These are phyloP conservation scores for Sarcophaga carnaria DNA, from an alignment of 2,888 invertebrate species.

Conservation along the genomic window DNA sequence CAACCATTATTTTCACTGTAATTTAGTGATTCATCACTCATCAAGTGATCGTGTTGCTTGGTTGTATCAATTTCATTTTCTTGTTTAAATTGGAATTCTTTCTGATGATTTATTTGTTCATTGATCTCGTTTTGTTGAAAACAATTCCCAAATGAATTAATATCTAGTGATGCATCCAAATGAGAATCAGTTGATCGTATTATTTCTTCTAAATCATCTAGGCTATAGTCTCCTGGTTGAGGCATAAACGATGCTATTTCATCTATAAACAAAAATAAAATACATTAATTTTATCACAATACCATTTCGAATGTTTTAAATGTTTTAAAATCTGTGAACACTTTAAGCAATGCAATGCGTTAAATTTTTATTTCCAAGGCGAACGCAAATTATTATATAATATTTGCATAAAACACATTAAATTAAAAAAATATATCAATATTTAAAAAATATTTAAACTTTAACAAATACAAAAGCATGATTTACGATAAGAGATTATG, in stretches of 20 bases:
- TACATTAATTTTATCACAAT: background rate
- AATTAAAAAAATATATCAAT: background rate
- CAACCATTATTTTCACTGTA: conserved; percentile 59
- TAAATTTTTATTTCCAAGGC: background rate
- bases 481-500: too few species aligned
- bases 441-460: background rate
- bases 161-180: conserved; percentile 74
- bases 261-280: conserved; percentile 70
- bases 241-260: conserved; percentile 75
- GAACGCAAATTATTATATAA: background rate
- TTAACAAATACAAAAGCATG: background rate
- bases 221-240: conserved; percentile 74
- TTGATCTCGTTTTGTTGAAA: conserved; percentile 54
- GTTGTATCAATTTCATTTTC: conserved; percentile 27
- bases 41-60: conserved; percentile 6
- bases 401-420: background rate
- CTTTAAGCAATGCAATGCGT: background rate
- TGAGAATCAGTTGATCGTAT: conserved; percentile 75
- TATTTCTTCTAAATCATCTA: conserved; percentile 78
- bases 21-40: conserved; percentile 38
- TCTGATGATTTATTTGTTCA: conserved; percentile 47
- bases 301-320: too few species aligned
- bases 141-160: conserved; percentile 64
- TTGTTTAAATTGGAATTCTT: background rate
- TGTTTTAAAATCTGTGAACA: too few species aligned